phyloP scores from a whole-genome alignment of 2,888 invertebrate species.

The Stegana nigrithorax region DNA sequence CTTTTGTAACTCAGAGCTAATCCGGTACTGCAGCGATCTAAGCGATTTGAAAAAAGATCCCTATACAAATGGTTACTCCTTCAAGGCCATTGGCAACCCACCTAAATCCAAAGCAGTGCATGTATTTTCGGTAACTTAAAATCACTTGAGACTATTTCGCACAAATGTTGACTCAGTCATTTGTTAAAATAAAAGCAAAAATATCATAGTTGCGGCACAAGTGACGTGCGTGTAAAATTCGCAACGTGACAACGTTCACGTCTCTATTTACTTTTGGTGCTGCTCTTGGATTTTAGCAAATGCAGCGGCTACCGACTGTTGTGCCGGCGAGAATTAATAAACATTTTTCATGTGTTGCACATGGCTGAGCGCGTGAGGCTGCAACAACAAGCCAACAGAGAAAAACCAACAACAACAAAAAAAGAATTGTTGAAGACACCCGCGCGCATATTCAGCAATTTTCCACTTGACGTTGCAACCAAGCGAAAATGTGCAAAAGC shows the following conservation, averaged over 20 bases:
- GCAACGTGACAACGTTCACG: not conserved
- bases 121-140: not conserved
- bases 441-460: conserved; percentile 50
- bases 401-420: conserved; percentile 22
- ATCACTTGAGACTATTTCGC: conserved; percentile 31
- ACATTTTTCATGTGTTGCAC: conserved; percentile 26
- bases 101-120: not conserved
- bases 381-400: conserved; percentile 25
- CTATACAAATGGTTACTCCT: no score
- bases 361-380: not conserved
- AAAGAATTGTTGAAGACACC: conserved; percentile 11
- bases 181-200: no score
- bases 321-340: conserved; percentile 32
- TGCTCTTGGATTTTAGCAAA: not conserved
- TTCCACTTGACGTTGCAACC: conserved; percentile 44
- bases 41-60: no score
- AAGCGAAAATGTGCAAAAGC: conserved; percentile 23
- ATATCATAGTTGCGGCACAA: no score
- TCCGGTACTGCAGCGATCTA: no score
- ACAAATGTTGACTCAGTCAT: conserved; percentile 37
- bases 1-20: no score
- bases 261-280: not conserved
- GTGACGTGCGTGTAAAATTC: no score
- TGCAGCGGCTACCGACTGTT: conserved; percentile 15
- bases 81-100: not conserved